These are phyloP conservation scores for Mechanitis messenoides DNA, from an alignment of 2,888 invertebrate species.

Conservation along the genomic window DNA sequence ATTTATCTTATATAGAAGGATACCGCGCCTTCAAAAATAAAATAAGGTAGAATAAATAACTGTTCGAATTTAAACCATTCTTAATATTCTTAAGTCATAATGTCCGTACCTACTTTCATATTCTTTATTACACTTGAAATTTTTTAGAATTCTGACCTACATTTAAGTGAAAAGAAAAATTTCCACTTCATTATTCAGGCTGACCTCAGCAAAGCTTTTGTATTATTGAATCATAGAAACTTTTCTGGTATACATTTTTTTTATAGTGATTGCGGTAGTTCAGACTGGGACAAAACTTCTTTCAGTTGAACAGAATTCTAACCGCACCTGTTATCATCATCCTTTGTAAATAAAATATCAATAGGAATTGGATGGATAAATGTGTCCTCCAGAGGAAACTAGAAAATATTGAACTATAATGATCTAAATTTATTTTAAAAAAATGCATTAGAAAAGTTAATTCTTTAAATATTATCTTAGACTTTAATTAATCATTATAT, in stretches of 20 bases:
- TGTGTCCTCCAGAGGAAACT: slow-evolving; percentile 8
- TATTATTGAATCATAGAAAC: slow-evolving; percentile 9
- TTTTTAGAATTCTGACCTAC: too few relatives aligned
- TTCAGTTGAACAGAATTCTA: slow-evolving; percentile 17
- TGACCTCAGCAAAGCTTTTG: slow-evolving; percentile 9
- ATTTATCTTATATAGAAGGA: too few relatives aligned
- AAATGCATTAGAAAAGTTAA: too few relatives aligned
- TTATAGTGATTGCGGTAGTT: slow-evolving; percentile 17
- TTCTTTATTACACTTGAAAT: too few relatives aligned
- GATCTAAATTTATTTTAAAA: too few relatives aligned
- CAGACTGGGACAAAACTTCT: slow-evolving; percentile 15
- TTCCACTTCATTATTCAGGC: slow-evolving; percentile 10
- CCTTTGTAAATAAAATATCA: slow-evolving; percentile 20
- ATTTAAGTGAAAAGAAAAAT: slow-evolving; percentile 5
- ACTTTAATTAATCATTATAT: too few relatives aligned
- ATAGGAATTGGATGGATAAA: slow-evolving; percentile 13
- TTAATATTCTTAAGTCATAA: too few relatives aligned
- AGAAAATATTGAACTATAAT: neutral
- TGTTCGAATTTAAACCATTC: too few relatives aligned
- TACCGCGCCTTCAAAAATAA: too few relatives aligned
- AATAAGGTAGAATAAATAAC: too few relatives aligned
- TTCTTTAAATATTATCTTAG: too few relatives aligned
- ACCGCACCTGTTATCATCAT: slow-evolving; percentile 25
- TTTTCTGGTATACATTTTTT: slow-evolving; percentile 12
- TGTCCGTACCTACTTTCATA: too few relatives aligned